phyloP scores from a whole-genome alignment of 1,140 invertebrate species.

The Trichonephila clavipes region DNA sequence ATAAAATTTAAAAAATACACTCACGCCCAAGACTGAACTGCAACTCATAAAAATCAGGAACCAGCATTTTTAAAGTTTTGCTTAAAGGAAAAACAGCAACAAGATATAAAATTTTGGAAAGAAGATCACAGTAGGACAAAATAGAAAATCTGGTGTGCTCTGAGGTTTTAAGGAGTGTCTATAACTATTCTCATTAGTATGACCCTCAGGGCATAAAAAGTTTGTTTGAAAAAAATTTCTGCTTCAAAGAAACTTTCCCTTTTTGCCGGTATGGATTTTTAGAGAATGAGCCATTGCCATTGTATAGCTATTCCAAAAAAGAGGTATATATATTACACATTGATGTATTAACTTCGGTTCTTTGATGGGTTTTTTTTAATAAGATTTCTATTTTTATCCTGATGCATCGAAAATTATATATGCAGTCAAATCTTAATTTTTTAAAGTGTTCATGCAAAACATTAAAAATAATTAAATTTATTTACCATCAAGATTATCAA shows the following conservation, averaged over 20 bases:
- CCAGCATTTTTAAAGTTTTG: not conserved
- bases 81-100: not conserved
- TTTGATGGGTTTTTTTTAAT: too few relatives aligned
- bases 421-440: too few relatives aligned
- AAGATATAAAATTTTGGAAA: slow-evolving; percentile 41
- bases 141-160: slow-evolving; percentile 24
- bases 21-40: not conserved
- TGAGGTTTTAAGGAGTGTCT: slow-evolving; percentile 3
- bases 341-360: too few relatives aligned
- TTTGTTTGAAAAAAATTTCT: not conserved
- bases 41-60: slow-evolving; percentile 37
- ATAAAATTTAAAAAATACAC: not conserved
- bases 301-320: too few relatives aligned
- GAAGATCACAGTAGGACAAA: slow-evolving; percentile 28
- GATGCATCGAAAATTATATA: too few relatives aligned
- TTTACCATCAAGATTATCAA: too few relatives aligned
- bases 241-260: slow-evolving; percentile 11
- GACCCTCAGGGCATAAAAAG: not conserved
- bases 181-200: slow-evolving; percentile 10
- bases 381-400: too few relatives aligned
- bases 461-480: too few relatives aligned
- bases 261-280: not conserved
- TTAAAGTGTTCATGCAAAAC: too few relatives aligned
- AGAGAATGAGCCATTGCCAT: not conserved
- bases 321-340: too few relatives aligned